These are phyloP conservation scores for Oophaga pumilio DNA, from an alignment of 2,113 vertebrate genomes.

Conservation along the genomic window DNA sequence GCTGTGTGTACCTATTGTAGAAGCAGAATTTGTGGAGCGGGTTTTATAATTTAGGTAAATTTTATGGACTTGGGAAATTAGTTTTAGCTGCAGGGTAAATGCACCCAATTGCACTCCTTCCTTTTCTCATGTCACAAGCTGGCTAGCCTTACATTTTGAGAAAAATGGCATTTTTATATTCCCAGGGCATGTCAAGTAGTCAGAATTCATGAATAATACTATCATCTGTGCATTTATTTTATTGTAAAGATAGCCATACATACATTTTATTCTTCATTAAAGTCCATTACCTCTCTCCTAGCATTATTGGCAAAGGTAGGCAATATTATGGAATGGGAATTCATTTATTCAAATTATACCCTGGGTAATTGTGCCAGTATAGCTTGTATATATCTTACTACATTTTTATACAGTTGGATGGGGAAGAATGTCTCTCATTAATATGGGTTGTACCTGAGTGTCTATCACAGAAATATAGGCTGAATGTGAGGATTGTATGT, in stretches of 20 bases:
- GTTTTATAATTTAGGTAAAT: slow-evolving; percentile 16
- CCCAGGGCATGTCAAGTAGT: background rate
- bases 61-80: background rate
- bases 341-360: no score
- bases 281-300: background rate
- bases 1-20: slow-evolving; percentile 8
- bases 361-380: no score
- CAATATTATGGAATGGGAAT: no score
- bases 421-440: no score
- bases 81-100: background rate
- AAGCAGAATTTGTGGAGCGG: background rate
- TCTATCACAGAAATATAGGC: no score
- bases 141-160: background rate
- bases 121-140: background rate
- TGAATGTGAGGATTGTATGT: no score
- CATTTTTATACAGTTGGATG: no score
- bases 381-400: no score
- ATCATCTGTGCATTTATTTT: background rate
- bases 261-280: background rate
- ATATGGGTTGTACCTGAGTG: no score
- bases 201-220: background rate
- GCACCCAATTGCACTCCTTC: background rate
- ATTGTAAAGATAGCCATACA: background rate
- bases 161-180: background rate
- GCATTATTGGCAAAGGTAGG: background rate